Conservation (phyloP, 2,113 vertebrate genomes). For the Acanthochromis polyacanthus region DNA sequence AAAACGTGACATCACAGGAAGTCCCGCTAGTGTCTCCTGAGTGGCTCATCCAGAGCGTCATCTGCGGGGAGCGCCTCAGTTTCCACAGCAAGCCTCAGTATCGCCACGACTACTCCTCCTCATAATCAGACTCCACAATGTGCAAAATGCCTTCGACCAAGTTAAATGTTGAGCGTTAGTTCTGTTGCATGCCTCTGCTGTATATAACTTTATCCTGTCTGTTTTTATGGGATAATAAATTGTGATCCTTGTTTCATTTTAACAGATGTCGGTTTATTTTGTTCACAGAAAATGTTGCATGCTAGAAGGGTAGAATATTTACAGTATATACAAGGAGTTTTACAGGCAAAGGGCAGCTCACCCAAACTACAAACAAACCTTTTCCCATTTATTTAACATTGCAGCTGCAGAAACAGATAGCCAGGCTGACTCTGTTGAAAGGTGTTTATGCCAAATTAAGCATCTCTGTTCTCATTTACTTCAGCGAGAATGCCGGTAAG, state of each 20-base stretch:
- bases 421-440: too few relatives aligned
- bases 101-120: conserved; percentile 83
- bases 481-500: too few relatives aligned
- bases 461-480: too few relatives aligned
- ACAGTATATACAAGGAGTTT: conserved; percentile 54
- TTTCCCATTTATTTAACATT: accelerated
- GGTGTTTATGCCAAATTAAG: too few relatives aligned
- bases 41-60: conserved; percentile 96
- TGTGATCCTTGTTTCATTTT: conserved; percentile 88
- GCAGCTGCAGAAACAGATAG: too few relatives aligned
- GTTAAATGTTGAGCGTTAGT: conserved; percentile 86
- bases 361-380: background rate
- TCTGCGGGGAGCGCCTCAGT: conserved; percentile 89
- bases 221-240: conserved; percentile 95
- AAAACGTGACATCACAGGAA: conserved; percentile 85
- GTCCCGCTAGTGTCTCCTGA: conserved; percentile 93
- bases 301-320: conserved; percentile 44
- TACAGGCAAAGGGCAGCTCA: background rate
- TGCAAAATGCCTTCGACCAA: conserved; percentile 75
- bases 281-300: conserved; percentile 3
- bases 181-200: conserved; percentile 90
- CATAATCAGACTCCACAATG: conserved; percentile 39
- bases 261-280: conserved; percentile 53
- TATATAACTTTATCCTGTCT: conserved; percentile 94
- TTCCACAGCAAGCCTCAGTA: conserved; percentile 90